These are phyloP conservation scores for Cnemophilus loriae DNA, from an alignment of 2,113 vertebrate genomes.

Conservation along the genomic window DNA sequence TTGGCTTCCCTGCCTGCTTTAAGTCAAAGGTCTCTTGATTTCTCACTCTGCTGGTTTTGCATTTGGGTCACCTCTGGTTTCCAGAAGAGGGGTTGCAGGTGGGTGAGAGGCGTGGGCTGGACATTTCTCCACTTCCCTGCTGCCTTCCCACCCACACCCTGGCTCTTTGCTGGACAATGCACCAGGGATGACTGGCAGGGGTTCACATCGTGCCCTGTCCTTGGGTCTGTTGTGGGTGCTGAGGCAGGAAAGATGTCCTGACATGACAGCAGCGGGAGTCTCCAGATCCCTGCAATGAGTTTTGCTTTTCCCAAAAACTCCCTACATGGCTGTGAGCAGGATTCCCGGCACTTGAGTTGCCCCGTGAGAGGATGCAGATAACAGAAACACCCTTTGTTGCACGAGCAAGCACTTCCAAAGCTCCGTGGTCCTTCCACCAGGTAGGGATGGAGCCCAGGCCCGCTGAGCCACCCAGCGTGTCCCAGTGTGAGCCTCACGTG, in stretches of 20 bases:
- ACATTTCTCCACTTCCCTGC: not conserved
- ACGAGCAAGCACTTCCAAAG: not conserved
- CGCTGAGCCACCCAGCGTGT: not conserved
- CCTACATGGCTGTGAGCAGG: not conserved
- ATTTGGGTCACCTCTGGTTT: not conserved
- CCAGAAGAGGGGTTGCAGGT: not conserved
- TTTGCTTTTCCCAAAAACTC: not conserved
- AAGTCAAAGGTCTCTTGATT: not conserved
- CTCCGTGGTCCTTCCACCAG: not conserved
- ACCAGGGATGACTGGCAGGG: rapidly evolving
- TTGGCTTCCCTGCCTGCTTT: not conserved
- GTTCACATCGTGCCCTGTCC: rapidly evolving
- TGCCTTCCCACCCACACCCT: not conserved
- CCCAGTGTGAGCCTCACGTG: not conserved
- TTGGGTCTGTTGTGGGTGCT: not conserved
- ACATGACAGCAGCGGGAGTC: not conserved
- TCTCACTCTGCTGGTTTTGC: not conserved
- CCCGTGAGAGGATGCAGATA: not conserved
- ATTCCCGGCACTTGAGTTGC: not conserved
- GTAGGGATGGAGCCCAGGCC: not conserved
- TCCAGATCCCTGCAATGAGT: not conserved
- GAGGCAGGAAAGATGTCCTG: not conserved
- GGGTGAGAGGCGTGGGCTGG: not conserved
- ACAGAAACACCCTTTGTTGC: not conserved
- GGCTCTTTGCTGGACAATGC: not conserved